phyloP scores from a whole-genome alignment of 2,797 vertebrate species.

The Mormyrops attenuatus region DNA sequence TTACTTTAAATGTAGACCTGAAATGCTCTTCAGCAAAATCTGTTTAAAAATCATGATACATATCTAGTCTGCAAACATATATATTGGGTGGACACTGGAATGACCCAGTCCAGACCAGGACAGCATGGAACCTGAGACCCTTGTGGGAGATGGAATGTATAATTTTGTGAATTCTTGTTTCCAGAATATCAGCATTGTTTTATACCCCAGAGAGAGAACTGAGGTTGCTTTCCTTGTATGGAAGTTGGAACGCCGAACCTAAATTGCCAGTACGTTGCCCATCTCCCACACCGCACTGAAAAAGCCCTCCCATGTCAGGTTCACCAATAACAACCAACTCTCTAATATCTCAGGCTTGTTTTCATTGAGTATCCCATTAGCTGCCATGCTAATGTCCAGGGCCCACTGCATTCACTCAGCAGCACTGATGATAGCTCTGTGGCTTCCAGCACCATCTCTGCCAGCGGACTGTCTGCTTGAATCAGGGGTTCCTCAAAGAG shows the following conservation, averaged over 20 bases:
- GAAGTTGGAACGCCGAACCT: not conserved
- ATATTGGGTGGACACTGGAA: too few relatives aligned
- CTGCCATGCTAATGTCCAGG: not conserved
- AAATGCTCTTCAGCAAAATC: too few relatives aligned
- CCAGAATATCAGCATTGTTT: not conserved
- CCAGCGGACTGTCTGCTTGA: not conserved
- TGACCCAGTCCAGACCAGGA: too few relatives aligned
- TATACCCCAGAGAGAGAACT: not conserved
- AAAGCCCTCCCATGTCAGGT: not conserved
- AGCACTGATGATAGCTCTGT: not conserved
- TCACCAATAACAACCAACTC: not conserved
- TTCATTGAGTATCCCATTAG: not conserved
- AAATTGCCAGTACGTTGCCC: not conserved
- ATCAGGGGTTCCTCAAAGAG: not conserved
- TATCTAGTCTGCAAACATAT: too few relatives aligned
- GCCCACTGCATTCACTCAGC: not conserved
- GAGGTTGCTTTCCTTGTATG: not conserved
- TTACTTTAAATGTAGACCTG: too few relatives aligned
- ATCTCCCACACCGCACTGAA: not conserved
- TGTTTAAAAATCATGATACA: too few relatives aligned
- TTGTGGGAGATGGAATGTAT: too few relatives aligned
- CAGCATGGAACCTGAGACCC: too few relatives aligned
- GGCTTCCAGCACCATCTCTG: not conserved
- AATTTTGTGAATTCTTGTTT: not conserved
- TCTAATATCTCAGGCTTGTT: not conserved